These are phyloP conservation scores for Henricia sp. DNA, from an alignment of 53 echinoderm and acorn worm species.

Conservation along the genomic window DNA sequence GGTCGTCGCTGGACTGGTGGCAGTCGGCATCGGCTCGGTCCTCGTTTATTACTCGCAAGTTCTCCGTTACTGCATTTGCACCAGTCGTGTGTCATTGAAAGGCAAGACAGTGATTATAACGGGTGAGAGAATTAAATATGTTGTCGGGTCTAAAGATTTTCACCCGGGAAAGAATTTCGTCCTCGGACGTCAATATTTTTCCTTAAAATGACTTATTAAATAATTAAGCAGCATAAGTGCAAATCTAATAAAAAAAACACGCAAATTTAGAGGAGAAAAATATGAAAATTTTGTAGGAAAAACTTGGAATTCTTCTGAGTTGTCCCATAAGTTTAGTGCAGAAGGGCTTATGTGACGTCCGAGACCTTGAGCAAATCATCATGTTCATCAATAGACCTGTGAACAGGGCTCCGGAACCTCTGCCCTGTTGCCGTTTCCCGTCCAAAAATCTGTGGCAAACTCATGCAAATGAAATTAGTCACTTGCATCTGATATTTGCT, in stretches of 20 bases:
- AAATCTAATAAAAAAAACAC: no score
- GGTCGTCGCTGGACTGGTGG: not conserved
- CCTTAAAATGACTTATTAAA: no score
- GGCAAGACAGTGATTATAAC: constrained; percentile 33
- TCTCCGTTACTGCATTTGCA: not conserved
- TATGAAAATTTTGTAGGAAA: not conserved
- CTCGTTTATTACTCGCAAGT: constrained; percentile 15
- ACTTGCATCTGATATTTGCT: no score
- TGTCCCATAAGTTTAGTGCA: not conserved
- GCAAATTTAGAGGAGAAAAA: no score
- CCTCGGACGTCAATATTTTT: not conserved
- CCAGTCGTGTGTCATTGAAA: not conserved
- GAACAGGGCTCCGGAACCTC: no score
- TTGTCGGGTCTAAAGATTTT: not conserved
- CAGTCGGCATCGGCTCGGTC: not conserved
- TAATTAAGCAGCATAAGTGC: no score
- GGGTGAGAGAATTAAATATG: not conserved
- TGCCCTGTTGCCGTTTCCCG: no score
- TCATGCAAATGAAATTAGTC: no score
- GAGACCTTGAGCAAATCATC: no score
- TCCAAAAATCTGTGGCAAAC: no score
- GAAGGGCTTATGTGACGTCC: not conserved
- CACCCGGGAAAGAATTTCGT: not conserved
- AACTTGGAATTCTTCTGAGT: not conserved
- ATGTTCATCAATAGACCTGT: no score